Evolutionary conservation across 2,113 vertebrate species (phyloP).

Genomic region (Trematomus loennbergii): DNA sequence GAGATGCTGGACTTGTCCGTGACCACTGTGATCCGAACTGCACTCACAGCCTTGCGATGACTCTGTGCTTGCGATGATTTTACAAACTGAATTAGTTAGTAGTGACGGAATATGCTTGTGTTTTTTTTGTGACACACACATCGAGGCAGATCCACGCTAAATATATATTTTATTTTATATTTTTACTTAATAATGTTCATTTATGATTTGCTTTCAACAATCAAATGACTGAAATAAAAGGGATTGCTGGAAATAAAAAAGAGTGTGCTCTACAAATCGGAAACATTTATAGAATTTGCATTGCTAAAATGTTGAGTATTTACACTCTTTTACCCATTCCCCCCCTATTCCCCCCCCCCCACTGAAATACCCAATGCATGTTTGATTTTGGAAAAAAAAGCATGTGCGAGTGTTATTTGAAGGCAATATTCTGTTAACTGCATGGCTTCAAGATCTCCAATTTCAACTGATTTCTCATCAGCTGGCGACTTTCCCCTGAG

Average conservation of each 20-base stretch:
- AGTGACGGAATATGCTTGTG: constrained; percentile 71
- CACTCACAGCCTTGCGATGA: constrained; percentile 76
- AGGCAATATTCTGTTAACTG: constrained; percentile 81
- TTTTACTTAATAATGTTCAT: constrained; percentile 71
- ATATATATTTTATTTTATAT: constrained; percentile 76
- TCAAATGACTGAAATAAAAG: constrained; percentile 58
- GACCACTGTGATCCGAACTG: constrained; percentile 84
- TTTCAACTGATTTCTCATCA: constrained; percentile 61
- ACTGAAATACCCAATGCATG: constrained; percentile 77
- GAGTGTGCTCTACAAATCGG: constrained; percentile 66
- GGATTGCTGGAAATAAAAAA: constrained; percentile 60
- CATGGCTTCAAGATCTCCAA: constrained; percentile 79
- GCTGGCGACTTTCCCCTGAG: constrained; percentile 46
- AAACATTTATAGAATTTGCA: constrained; percentile 70
- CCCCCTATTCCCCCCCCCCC: constrained; percentile 13
- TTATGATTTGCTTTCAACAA: constrained; percentile 68
- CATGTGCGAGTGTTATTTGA: constrained; percentile 82
- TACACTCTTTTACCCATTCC: constrained; percentile 54
- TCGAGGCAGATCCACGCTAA: constrained; percentile 60
- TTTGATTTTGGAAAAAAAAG: constrained; percentile 78
- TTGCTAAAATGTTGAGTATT: constrained; percentile 71
- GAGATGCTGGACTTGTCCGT: constrained; percentile 80
- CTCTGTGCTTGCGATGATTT: constrained; percentile 59
- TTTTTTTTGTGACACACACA: constrained; percentile 68
- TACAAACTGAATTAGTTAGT: constrained; percentile 65